Base-by-base conservation (phyloP, 2,113 vertebrate genomes). In the Pterocles gutturalis region DNA sequence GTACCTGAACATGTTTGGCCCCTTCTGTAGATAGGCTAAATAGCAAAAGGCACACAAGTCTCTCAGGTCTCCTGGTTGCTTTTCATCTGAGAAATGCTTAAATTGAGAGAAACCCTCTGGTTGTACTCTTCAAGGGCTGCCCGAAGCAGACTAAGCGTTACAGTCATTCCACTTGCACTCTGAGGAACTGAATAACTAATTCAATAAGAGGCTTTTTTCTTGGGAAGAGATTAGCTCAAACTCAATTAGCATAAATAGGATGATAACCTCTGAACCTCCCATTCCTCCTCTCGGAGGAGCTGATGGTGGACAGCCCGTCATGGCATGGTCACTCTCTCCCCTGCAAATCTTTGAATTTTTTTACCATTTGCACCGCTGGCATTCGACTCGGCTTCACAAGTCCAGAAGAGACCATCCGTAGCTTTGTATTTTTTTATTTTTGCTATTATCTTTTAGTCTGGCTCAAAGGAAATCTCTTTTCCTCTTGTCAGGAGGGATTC, bases 1-100 rank as follows among this genome's bases (percentile, higher is more conserved):
- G 93, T 98, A 98, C 90, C 96, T 98, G 96, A 98, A 97, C 98
- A 98, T 98, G 64, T 94, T 97, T 97, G 92, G 93, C 91, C 95
- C 89, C 61, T 91, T 91, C 90, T 60, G 87, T 43, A 94, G 85
- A 69, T 75, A 90, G 33, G 96, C 69, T 86, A 91, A 95, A 82
- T 38, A 86, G 46, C 83, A 89, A 95, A 97, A 97, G 94, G 95
- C 96, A 97, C 86, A 4, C 82, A 75, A 84, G 18, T 72, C 70
- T 88, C 72, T 92, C 73, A 97, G 51, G 70, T 91, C 78, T 83
- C 41, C 17, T 33, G 55, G 22, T 25, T 67, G 61, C 51, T 94
- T 79, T 94, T 95, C 94, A 97, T 95, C 58, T 62, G 60, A 90
- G 33, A 34, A 64, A 90, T 54, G 48, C 75, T 90, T 87, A 67